Percentiles rank a stretch among this genome's conserved stretches.
phyloP scores from a whole-genome alignment of 30 jellyfish, hydroid and myxozoan species.

The Sanderia malayensis region DNA sequence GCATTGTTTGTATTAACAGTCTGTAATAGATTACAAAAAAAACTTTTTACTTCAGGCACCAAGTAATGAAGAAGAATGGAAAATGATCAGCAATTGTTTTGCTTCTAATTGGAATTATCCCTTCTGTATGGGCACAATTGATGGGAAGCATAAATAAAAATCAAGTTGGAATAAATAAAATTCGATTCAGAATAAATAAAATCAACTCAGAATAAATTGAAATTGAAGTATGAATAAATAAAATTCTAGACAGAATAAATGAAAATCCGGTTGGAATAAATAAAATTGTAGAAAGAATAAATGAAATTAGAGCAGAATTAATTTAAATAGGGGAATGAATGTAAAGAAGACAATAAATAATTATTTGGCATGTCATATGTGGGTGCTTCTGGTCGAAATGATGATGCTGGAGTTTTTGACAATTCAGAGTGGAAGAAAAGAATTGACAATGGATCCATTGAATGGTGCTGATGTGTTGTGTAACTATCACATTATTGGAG shows the following conservation, averaged over 20 bases:
- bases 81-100: constrained; percentile 1
- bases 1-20: neutral
- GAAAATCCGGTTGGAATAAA: constrained; percentile 10
- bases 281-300: no score
- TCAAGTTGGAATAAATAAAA: constrained; percentile 10
- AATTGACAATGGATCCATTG: neutral
- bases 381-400: constrained; percentile 26
- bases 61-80: constrained; percentile 18
- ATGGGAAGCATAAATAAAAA: constrained; percentile 22
- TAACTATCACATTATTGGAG: constrained; percentile 23
- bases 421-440: neutral
- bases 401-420: constrained; percentile 40
- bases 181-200: no score
- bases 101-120: constrained; percentile 30
- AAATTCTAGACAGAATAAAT: no score
- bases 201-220: constrained; percentile 4
- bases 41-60: neutral
- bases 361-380: constrained; percentile 34
- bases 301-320: no score
- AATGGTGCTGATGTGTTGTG: constrained; percentile 7
- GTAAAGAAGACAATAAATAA: constrained; percentile 22
- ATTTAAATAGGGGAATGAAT: no score
- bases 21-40: neutral
- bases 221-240: constrained; percentile 11
- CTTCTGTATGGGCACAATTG: constrained; percentile 33